phyloP scores from a whole-genome alignment of 2,113 vertebrate species.

The Tragulus kanchil region DNA sequence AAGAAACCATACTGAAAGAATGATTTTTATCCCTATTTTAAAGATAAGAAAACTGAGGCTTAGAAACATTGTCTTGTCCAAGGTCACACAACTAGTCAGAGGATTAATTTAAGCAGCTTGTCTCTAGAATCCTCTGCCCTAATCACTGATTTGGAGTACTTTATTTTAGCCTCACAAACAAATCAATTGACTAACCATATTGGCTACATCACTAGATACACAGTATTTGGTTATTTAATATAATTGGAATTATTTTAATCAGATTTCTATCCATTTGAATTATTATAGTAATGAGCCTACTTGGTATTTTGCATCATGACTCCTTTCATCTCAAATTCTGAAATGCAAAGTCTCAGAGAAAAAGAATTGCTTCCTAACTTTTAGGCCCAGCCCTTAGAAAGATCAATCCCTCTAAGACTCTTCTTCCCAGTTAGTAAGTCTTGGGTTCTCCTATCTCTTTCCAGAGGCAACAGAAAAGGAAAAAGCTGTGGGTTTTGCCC shows the following conservation, averaged over 20 bases:
- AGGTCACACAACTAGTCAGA: background rate
- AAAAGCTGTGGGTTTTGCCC: background rate
- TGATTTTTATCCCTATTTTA: background rate
- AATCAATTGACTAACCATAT: constrained; percentile 12
- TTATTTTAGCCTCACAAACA: background rate
- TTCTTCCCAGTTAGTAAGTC: background rate
- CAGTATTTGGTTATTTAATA: background rate
- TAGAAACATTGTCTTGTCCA: background rate
- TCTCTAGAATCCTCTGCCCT: background rate
- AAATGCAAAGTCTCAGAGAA: background rate
- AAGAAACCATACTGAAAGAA: background rate
- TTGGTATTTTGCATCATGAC: background rate
- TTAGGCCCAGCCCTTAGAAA: background rate
- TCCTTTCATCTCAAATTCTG: background rate
- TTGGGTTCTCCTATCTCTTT: background rate
- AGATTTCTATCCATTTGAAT: background rate
- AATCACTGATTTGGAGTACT: background rate
- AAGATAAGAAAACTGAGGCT: background rate
- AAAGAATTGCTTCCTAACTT: background rate
- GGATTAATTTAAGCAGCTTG: background rate
- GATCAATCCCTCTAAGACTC: background rate
- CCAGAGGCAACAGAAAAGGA: background rate
- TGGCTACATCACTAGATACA: background rate
- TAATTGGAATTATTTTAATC: background rate
- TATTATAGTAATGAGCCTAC: background rate